phyloP scores from a whole-genome alignment of 1,140 invertebrate genomes.

The Ips nitidus region DNA sequence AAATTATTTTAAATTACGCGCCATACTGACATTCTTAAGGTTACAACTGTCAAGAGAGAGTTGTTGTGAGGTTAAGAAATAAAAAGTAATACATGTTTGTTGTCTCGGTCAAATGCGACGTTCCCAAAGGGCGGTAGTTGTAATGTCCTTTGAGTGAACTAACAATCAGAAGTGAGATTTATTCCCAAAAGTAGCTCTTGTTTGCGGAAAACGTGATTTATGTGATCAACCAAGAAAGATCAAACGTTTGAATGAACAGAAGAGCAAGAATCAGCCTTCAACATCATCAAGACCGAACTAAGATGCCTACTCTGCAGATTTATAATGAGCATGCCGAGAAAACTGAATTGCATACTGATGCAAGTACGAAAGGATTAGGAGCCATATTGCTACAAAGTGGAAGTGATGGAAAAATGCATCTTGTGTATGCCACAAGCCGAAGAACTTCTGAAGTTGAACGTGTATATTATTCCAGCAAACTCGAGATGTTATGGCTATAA shows the following conservation, averaged over 20 bases:
- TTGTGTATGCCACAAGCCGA: not conserved
- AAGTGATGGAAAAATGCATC: not conserved
- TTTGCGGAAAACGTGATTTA: too few relatives aligned
- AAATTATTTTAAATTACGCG: too few relatives aligned
- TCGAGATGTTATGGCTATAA: not conserved
- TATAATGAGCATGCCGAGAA: not conserved
- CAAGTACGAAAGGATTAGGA: not conserved
- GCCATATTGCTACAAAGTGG: not conserved
- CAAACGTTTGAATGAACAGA: not conserved
- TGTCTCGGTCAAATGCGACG: too few relatives aligned
- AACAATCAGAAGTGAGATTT: too few relatives aligned
- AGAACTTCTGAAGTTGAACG: not conserved
- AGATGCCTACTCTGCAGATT: not conserved
- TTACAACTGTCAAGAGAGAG: too few relatives aligned
- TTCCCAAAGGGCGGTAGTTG: too few relatives aligned
- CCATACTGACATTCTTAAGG: too few relatives aligned
- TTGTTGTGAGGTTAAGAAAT: too few relatives aligned
- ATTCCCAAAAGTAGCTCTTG: too few relatives aligned
- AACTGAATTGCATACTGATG: not conserved
- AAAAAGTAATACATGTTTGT: too few relatives aligned
- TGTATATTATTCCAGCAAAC: not conserved
- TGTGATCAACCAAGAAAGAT: not conserved
- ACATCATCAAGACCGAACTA: not conserved
- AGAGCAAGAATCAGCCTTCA: slow-evolving; percentile 1
- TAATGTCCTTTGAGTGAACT: too few relatives aligned